Evolutionary conservation across 2,113 vertebrate genomes (phyloP).

Genomic region (Odocoileus hemionus): DNA sequence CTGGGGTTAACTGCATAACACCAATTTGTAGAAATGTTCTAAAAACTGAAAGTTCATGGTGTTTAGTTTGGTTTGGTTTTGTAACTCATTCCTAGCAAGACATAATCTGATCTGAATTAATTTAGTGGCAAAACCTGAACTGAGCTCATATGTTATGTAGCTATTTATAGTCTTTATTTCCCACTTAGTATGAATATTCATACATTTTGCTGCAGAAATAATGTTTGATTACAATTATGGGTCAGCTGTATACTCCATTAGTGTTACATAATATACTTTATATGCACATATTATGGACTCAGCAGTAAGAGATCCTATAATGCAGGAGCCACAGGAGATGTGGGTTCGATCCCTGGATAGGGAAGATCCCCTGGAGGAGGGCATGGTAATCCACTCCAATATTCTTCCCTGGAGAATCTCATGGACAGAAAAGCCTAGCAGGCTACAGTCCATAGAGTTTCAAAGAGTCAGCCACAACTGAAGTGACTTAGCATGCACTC

Average conservation of each 20-base stretch:
- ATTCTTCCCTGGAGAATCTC: background rate
- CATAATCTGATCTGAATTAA: background rate
- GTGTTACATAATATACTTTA: background rate
- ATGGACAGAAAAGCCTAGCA: background rate
- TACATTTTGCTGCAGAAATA: background rate
- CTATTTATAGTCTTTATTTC: background rate
- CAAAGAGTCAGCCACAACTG: background rate
- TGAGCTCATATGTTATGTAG: background rate
- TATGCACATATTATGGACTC: background rate
- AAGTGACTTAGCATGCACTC: background rate
- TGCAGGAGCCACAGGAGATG: background rate
- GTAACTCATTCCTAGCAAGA: background rate
- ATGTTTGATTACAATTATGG: background rate
- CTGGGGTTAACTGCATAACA: background rate
- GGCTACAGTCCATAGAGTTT: background rate
- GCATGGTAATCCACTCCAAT: background rate
- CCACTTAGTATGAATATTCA: background rate
- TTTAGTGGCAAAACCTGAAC: conserved; percentile 29
- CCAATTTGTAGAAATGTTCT: background rate
- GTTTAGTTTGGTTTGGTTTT: background rate
- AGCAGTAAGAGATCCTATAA: background rate
- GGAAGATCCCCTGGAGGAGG: background rate
- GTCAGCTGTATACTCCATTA: background rate
- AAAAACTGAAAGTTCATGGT: background rate
- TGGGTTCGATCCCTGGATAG: background rate